A percentile compares a stretch with the other conserved stretches of the same genome.
Conservation (phyloP, 2,888 invertebrate species). For the Leptinotarsa haldemani region DNA sequence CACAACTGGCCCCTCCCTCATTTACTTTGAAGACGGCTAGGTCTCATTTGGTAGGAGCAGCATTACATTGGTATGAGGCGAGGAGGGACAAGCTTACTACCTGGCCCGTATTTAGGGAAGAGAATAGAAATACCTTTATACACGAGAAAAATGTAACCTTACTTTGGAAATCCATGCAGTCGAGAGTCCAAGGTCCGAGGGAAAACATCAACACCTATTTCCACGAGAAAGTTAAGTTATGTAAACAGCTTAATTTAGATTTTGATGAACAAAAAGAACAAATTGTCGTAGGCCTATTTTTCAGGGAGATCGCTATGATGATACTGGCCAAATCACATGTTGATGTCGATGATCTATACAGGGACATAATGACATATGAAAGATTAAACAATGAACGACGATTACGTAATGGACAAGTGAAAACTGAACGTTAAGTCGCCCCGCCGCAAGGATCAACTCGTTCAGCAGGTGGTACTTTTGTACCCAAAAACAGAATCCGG, state of each 20-base stretch:
- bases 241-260: slow-evolving; percentile 6
- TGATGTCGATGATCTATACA: slow-evolving; percentile 17
- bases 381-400: background rate
- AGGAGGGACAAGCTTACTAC: background rate
- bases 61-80: slow-evolving; percentile 1
- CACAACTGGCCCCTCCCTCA: background rate
- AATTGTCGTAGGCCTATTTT: slow-evolving; percentile 15
- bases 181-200: slow-evolving; percentile 3
- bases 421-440: background rate
- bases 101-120: background rate
- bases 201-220: slow-evolving; percentile 19
- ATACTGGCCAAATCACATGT: slow-evolving; percentile 14
- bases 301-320: slow-evolving; percentile 16
- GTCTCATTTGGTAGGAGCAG: background rate
- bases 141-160: slow-evolving; percentile 4
- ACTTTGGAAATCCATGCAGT: slow-evolving; percentile 15
- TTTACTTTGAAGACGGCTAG: background rate
- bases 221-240: slow-evolving; percentile 17
- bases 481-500: background rate
- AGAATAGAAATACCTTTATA: slow-evolving; percentile 1
- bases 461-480: background rate
- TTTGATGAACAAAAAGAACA: slow-evolving; percentile 22
- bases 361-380: slow-evolving; percentile 4
- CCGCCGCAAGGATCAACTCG: too few species aligned
- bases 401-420: background rate